Evolutionary conservation across 1,140 invertebrate species (phyloP), one percentile per base, ranked within the genome.

Genomic region (Streblospio benedicti): DNA sequence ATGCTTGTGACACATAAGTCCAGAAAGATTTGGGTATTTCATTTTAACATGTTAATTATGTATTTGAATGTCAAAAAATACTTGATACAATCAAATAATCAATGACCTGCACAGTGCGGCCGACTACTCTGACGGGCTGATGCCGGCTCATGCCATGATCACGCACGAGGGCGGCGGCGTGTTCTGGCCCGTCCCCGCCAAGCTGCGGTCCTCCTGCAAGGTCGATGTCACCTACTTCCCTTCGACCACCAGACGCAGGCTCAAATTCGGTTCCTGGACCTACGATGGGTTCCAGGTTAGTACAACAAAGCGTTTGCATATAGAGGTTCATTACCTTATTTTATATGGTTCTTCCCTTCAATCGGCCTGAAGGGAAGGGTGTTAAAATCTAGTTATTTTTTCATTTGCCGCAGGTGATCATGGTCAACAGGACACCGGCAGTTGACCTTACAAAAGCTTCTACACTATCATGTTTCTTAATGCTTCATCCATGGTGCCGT

Each of bases 171-270:
- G 38, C n/a, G 94, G 94, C 14, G 91, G 89, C 79, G 91, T 97
- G 38, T 82, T 88, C 47, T 96, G 93, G 91, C 92, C 93, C 72
- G 92, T 92, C 41, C 92, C 93, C 33, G 91, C 93, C 4, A 96
- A 97, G 71, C 94, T 97, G 73, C 96, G 97, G 74, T 94, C 91
- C 3, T 93, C 91, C 2, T 72, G 69, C 52, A 65, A 62, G 20
- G 59, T 72, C 44, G 66, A 72, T 43, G 55, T 71, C 44, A 60
- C 38, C 3, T 52, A 65, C 38, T 72, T 71, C 50, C 71, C 71
- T 2, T 67, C 63, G 41, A 69, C 71, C 59, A 55, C 53, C 2
- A 69, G 71, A 56, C 54, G 55, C 23, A 50, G 23, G 18, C 31
- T 72, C 5, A 63, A 64, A 27, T 67, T 72, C 57, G 71, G 69